Percentiles rank a stretch among this genome's conserved stretches.
phyloP scores from a whole-genome alignment of 2,113 vertebrate genomes.

The Tympanuchus pallidicinctus region DNA sequence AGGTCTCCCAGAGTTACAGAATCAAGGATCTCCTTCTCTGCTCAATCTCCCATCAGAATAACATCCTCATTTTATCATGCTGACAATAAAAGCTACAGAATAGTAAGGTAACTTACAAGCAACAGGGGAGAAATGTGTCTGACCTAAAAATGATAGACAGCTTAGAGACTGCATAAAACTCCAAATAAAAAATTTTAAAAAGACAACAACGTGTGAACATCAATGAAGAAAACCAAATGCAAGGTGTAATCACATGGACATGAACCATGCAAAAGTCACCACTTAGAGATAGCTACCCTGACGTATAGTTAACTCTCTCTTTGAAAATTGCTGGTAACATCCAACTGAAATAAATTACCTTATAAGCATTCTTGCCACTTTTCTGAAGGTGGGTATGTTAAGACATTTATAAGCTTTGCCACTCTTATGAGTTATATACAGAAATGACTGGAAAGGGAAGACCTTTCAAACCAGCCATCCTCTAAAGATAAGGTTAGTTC shows the following conservation, averaged over 20 bases:
- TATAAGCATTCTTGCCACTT: background rate
- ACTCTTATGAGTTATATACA: background rate
- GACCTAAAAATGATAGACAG: background rate
- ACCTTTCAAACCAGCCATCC: background rate
- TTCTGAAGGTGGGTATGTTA: background rate
- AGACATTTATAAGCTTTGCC: background rate
- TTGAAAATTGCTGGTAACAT: background rate
- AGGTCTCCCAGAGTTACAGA: background rate
- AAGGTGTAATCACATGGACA: background rate
- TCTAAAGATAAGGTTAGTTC: background rate
- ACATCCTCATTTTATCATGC: background rate
- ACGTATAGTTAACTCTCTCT: background rate
- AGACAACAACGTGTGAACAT: background rate
- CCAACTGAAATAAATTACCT: background rate
- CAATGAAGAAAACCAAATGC: background rate
- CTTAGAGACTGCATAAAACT: background rate
- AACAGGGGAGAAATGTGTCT: background rate
- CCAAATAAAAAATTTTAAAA: background rate
- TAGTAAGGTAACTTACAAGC: background rate
- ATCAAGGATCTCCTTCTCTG: background rate
- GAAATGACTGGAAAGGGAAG: background rate
- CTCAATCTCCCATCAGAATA: background rate
- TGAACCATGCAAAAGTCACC: background rate
- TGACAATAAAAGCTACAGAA: background rate
- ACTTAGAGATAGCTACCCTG: background rate